Evolutionary conservation across 2,888 invertebrate species (phyloP).

Genomic region (Esperia sulphurella): DNA sequence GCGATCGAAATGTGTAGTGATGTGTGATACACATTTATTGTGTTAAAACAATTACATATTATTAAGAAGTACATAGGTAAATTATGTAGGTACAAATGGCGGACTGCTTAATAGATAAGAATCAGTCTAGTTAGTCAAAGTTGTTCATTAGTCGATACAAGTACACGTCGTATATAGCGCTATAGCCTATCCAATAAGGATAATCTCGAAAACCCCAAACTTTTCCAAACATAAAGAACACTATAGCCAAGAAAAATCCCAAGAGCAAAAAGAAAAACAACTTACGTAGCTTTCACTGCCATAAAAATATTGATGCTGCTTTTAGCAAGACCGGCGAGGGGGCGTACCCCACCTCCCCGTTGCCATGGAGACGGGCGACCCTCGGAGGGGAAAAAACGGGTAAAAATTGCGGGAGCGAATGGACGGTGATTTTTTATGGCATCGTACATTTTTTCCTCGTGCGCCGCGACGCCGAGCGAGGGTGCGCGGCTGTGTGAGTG

Average conservation of each 20-base stretch:
- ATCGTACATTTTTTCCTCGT: conserved; percentile 74
- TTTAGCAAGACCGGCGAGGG: conserved; percentile 44
- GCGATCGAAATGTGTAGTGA: no score
- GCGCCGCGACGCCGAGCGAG: conserved; percentile 52
- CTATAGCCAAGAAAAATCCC: not conserved
- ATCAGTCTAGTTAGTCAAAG: no score
- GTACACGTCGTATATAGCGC: no score
- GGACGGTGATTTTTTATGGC: conserved; percentile 78
- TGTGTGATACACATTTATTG: no score
- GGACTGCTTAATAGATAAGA: no score
- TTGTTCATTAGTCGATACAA: no score
- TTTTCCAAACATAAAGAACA: no score
- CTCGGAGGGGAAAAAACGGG: conserved; percentile 77
- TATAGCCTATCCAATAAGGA: no score
- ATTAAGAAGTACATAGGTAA: no score
- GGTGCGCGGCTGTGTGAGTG: conserved; percentile 34
- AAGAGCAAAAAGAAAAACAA: conserved; percentile 11
- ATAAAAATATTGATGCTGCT: conserved; percentile 73
- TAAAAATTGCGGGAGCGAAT: conserved; percentile 75
- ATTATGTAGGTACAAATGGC: no score
- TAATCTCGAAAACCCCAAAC: no score
- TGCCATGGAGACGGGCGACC: conserved; percentile 68
- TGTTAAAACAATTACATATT: no score
- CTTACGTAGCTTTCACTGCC: conserved; percentile 33
- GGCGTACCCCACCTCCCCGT: conserved; percentile 43